These are phyloP conservation scores for Amphipyra tragopoginis DNA, from an alignment of 2,888 invertebrate species.

Conservation along the genomic window DNA sequence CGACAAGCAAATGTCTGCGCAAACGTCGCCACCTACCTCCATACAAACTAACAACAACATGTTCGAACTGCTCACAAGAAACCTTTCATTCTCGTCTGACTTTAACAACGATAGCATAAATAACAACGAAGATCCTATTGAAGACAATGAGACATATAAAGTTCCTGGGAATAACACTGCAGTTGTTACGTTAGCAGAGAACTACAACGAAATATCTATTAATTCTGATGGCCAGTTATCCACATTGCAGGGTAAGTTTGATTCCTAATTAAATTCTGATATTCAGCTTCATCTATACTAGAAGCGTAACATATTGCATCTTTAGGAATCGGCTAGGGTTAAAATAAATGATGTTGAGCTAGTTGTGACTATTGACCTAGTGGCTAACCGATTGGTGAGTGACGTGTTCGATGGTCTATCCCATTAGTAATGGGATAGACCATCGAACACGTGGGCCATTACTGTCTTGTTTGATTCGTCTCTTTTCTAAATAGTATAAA, in stretches of 20 bases:
- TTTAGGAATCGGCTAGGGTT: too few relatives aligned
- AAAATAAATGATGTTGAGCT: too few relatives aligned
- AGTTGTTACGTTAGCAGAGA: slow-evolving; percentile 79
- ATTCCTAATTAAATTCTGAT: too few relatives aligned
- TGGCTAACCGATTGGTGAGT: too few relatives aligned
- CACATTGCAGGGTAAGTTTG: slow-evolving; percentile 81
- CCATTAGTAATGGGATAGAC: too few relatives aligned
- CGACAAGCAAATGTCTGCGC: slow-evolving; percentile 70
- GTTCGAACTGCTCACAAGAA: slow-evolving; percentile 84
- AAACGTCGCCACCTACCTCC: slow-evolving; percentile 63
- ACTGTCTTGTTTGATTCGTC: too few relatives aligned
- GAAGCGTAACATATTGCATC: too few relatives aligned
- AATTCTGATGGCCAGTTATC: slow-evolving; percentile 85
- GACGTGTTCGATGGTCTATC: too few relatives aligned
- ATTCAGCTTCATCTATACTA: too few relatives aligned
- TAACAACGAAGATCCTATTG: slow-evolving; percentile 75
- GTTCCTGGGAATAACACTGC: slow-evolving; percentile 84
- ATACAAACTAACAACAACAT: slow-evolving; percentile 75
- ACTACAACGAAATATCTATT: slow-evolving; percentile 87
- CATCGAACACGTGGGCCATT: too few relatives aligned
- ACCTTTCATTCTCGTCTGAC: slow-evolving; percentile 86
- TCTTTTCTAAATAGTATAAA: too few relatives aligned
- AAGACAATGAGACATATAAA: slow-evolving; percentile 85
- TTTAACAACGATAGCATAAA: slow-evolving; percentile 87
- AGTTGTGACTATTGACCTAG: too few relatives aligned